Percentiles rank a stretch among this genome's conserved stretches.
Conservation (phyloP, 2,113 vertebrate species). For the Ammodytes marinus region DNA sequence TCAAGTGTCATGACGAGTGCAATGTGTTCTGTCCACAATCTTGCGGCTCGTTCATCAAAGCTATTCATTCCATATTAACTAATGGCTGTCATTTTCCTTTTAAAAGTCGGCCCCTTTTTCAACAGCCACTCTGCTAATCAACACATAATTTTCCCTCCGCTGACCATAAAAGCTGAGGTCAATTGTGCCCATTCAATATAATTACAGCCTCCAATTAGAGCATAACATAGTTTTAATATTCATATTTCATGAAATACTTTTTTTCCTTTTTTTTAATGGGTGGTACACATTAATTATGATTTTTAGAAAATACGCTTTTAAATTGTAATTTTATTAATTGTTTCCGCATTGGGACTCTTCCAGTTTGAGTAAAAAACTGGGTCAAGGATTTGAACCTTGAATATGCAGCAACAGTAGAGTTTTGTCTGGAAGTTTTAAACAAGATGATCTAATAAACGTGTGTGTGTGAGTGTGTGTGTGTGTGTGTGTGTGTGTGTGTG, state of each 20-base stretch:
- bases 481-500: not conserved
- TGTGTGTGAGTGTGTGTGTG: slow-evolving; percentile 27
- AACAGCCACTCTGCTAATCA: not conserved
- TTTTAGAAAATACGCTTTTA: not conserved
- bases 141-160: not conserved
- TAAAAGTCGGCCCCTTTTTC: not conserved
- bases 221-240: not conserved
- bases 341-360: not conserved
- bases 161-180: not conserved
- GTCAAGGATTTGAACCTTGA: slow-evolving; percentile 21
- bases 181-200: not conserved
- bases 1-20: slow-evolving; percentile 9
- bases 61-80: not conserved
- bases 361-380: slow-evolving; percentile 33
- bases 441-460: slow-evolving; percentile 61
- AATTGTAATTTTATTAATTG: not conserved
- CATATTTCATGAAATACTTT: too few species aligned
- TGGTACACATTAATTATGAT: not conserved
- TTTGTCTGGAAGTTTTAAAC: slow-evolving; percentile 55
- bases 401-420: slow-evolving; percentile 47
- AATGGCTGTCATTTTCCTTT: not conserved
- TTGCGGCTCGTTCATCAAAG: not conserved
- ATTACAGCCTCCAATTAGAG: not conserved
- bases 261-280: too few species aligned
- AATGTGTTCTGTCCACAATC: not conserved